Evolutionary conservation across 2,888 invertebrate species (phyloP).

Genomic region (Cetonia aurata): DNA sequence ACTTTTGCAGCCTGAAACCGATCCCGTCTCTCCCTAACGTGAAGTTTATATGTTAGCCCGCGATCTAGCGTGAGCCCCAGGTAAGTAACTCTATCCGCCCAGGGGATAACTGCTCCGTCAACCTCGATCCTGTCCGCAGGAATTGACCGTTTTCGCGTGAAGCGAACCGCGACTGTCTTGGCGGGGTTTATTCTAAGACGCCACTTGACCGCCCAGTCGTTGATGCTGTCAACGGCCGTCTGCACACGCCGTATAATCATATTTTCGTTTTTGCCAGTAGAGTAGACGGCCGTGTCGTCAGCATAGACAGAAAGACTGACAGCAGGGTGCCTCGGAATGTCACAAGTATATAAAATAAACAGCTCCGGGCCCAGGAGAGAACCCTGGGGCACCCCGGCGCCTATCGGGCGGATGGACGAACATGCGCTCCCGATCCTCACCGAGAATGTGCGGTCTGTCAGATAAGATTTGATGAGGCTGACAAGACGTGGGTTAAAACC

Average conservation of each 20-base stretch:
- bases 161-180: not conserved
- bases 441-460: too few relatives aligned
- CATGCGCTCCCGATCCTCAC: too few relatives aligned
- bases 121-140: too few relatives aligned
- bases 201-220: not conserved
- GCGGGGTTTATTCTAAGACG: not conserved
- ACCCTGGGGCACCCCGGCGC: slow-evolving; percentile 2
- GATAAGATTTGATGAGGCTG: too few relatives aligned
- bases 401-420: not conserved
- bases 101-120: not conserved
- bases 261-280: not conserved
- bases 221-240: not conserved
- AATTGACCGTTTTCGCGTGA: not conserved
- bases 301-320: not conserved
- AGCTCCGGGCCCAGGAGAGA: not conserved
- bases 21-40: not conserved
- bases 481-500: not conserved
- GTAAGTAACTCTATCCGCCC: not conserved
- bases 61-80: too few relatives aligned
- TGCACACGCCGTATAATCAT: not conserved
- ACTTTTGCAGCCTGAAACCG: not conserved
- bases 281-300: slow-evolving; percentile 10
- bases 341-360: not conserved
- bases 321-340: not conserved
- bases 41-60: not conserved